Percentiles rank a stretch among this genome's conserved stretches.
These are phyloP conservation scores for Gallinago paraguaiae DNA, from an alignment of 2,113 vertebrate genomes.

Conservation along the genomic window DNA sequence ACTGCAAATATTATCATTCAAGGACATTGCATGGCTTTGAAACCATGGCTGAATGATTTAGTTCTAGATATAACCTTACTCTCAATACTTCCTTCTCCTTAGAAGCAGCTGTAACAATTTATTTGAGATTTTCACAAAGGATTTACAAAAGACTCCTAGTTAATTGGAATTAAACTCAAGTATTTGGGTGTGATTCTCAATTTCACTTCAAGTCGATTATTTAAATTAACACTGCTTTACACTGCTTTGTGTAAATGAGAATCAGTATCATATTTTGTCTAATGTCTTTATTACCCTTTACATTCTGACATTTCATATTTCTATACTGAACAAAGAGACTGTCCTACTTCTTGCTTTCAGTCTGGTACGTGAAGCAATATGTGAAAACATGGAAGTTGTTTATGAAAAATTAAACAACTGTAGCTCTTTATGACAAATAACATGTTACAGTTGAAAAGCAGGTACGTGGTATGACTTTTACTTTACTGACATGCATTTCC, in stretches of 20 bases:
- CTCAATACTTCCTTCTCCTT: neutral
- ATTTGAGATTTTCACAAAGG: neutral
- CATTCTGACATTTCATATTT: neutral
- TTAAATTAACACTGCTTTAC: neutral
- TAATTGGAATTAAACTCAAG: neutral
- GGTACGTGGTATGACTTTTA: neutral
- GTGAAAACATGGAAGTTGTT: neutral
- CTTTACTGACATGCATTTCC: slow-evolving; percentile 16
- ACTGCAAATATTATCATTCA: neutral
- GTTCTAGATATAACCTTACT: neutral
- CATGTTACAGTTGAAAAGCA: neutral
- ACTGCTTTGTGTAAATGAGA: neutral
- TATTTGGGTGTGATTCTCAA: neutral
- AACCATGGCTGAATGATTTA: neutral
- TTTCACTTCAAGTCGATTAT: neutral
- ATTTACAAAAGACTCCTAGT: neutral
- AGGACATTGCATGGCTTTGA: neutral
- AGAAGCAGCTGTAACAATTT: neutral
- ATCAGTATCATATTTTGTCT: neutral
- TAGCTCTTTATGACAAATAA: slow-evolving; percentile 15
- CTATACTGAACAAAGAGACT: neutral
- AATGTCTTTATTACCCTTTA: neutral
- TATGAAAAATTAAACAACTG: slow-evolving; percentile 50
- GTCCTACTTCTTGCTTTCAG: neutral
- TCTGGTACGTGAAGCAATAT: rapidly evolving